These are phyloP conservation scores for Porites lutea DNA, from an alignment of 64 coral and sea anemone species.

Conservation along the genomic window DNA sequence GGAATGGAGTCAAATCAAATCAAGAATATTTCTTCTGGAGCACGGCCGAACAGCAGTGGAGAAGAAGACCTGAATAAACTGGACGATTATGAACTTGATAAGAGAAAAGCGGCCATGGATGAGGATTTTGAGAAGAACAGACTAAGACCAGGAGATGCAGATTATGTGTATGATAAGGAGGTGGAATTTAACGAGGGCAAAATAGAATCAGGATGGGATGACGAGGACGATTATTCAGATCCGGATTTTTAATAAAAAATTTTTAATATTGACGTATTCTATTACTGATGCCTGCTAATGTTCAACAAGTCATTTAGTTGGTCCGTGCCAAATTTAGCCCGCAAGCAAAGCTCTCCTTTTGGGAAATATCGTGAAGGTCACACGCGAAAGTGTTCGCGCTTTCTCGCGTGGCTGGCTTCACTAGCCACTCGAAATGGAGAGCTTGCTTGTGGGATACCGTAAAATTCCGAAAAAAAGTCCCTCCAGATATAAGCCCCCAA, in stretches of 20 bases:
- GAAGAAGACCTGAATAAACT: conserved; percentile 95
- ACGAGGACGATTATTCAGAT: conserved; percentile 93
- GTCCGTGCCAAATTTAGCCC: too few species aligned
- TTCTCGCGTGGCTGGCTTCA: too few species aligned
- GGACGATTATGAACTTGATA: conserved; percentile 75
- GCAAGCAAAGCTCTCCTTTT: too few species aligned
- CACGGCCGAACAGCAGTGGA: conserved; percentile 4
- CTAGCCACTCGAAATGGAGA: too few species aligned
- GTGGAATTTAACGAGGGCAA: conserved; percentile 87
- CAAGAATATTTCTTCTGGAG: neutral
- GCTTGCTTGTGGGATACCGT: too few species aligned
- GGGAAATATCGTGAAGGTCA: too few species aligned
- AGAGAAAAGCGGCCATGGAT: conserved; percentile 92
- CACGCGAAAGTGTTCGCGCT: too few species aligned
- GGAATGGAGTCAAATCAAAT: conserved; percentile 59
- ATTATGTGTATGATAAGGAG: conserved; percentile 96
- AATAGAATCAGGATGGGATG: conserved; percentile 94
- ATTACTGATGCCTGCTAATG: too few species aligned
- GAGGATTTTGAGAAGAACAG: conserved; percentile 90
- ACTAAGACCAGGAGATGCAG: conserved; percentile 84
- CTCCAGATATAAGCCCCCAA: too few species aligned
- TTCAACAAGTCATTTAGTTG: too few species aligned
- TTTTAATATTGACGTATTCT: too few species aligned
- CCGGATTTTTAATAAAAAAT: conserved; percentile 83
- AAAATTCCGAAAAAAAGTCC: too few species aligned